phyloP scores from a whole-genome alignment of 2,797 vertebrate genomes.

The Pristis pectinata region DNA sequence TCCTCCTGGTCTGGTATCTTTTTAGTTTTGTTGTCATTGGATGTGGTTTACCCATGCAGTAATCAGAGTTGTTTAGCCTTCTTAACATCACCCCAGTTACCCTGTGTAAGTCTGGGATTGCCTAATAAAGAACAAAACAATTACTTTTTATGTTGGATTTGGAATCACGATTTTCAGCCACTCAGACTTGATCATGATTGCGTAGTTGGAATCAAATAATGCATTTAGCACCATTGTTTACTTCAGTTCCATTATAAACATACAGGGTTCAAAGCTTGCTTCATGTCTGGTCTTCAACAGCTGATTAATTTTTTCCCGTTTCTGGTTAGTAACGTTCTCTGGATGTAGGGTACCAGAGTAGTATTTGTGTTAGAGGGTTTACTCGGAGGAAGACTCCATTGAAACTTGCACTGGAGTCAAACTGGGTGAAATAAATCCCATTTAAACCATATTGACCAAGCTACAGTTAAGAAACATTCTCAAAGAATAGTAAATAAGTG shows the following conservation, averaged over 20 bases:
- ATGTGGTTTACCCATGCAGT: neutral
- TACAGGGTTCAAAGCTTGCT: neutral
- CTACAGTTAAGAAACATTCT: neutral
- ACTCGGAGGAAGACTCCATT: neutral
- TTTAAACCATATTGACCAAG: neutral
- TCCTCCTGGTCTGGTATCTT: neutral
- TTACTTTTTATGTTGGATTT: no score
- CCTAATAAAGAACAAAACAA: no score
- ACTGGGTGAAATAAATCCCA: neutral
- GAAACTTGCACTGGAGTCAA: neutral
- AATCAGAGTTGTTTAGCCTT: neutral
- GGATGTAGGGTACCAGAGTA: neutral
- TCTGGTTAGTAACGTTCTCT: neutral
- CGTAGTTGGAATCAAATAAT: neutral
- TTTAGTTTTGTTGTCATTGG: neutral
- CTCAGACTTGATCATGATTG: neutral
- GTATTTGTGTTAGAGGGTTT: neutral
- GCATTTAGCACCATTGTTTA: neutral
- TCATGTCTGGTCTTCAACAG: neutral
- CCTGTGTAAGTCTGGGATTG: neutral
- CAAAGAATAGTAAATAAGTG: neutral
- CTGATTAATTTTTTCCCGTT: neutral
- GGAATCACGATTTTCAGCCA: slow-evolving; percentile 2
- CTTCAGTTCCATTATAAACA: neutral
- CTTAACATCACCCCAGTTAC: neutral